Percentiles rank a stretch among this genome's conserved stretches.
Conservation (phyloP, 2,888 invertebrate species). For the Watsonalla cultraria region DNA sequence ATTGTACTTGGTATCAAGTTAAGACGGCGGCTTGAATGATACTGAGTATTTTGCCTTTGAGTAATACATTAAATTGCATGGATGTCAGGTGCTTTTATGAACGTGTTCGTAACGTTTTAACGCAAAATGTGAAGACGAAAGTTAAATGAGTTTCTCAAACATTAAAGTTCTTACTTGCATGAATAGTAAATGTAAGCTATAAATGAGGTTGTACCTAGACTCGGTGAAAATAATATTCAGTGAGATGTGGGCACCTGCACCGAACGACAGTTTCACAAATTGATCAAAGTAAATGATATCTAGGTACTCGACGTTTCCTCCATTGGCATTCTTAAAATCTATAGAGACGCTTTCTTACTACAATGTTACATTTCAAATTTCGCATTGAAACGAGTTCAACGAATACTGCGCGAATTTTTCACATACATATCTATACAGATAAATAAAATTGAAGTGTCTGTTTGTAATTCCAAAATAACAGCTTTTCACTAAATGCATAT, state of each 20-base stretch:
- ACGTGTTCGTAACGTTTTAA: neutral
- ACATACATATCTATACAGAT: too few relatives aligned
- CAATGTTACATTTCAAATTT: neutral
- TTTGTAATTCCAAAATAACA: too few relatives aligned
- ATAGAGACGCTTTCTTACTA: neutral
- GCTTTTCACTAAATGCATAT: too few relatives aligned
- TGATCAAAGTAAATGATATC: neutral
- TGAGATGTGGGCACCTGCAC: neutral
- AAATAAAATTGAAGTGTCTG: too few relatives aligned
- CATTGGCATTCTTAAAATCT: neutral
- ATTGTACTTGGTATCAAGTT: neutral
- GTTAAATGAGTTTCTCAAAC: neutral
- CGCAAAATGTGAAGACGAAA: neutral
- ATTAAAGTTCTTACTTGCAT: neutral
- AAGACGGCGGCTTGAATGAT: neutral
- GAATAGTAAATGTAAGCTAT: neutral
- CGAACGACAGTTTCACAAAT: neutral
- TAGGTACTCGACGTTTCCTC: neutral
- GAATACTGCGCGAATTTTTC: neutral
- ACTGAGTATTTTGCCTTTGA: neutral
- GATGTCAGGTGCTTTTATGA: slow-evolving; percentile 3
- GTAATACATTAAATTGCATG: neutral
- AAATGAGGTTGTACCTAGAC: neutral
- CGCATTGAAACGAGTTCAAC: neutral
- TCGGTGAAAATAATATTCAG: too few relatives aligned